Base-by-base conservation (phyloP, 2,797 vertebrate genomes). In the Alosa sapidissima region DNA sequence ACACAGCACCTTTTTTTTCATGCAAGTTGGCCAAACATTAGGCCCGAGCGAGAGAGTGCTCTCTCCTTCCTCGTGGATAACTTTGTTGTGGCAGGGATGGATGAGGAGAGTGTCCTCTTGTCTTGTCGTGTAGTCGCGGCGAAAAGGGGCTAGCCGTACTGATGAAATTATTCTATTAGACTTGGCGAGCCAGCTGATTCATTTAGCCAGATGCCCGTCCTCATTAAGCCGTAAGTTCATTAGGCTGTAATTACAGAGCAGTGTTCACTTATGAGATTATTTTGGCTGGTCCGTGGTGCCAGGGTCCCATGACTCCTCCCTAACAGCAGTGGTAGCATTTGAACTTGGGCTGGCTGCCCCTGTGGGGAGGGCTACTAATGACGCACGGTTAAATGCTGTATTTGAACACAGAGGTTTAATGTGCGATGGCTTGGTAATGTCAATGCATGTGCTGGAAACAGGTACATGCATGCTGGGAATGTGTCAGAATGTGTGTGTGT, bases 401-500 rank as follows among this genome's bases (percentile, higher is more conserved):
- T 72, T 36, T 72, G 14, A 36, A 72, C 2, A 33, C 65, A 36
- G 41, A 41, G 33, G 10, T 72, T 36, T 11, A 72, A 8, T 36
- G 65, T 33, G 65, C 24, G 60, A 28, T 65, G 10, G 7, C 60
- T 72, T 72, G 28, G 33, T 36, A 72, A 72, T 72, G 28, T 11
- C 1, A 72, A 72, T 55, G 14, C 52, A 72, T 36, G 33, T 3
- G 13, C 65, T 14, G 28, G 2, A 72, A 72, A 72, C 49, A 51
- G 49, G 49, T 51, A 6, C 49, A 7, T 8, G 49, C 1, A 51
- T 7, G 49, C 49, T 51, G 49, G 49, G 11, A 1, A 51, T 5
- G 49, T 51, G 49, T 9, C 13, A 82, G 87, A 88, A 87, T 62
- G 55, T n/a, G 55, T 41, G 41, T 82, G 45, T 83, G 68, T 36